Evolutionary conservation across 2,113 vertebrate species (phyloP).

Genomic region (Calypte anna): DNA sequence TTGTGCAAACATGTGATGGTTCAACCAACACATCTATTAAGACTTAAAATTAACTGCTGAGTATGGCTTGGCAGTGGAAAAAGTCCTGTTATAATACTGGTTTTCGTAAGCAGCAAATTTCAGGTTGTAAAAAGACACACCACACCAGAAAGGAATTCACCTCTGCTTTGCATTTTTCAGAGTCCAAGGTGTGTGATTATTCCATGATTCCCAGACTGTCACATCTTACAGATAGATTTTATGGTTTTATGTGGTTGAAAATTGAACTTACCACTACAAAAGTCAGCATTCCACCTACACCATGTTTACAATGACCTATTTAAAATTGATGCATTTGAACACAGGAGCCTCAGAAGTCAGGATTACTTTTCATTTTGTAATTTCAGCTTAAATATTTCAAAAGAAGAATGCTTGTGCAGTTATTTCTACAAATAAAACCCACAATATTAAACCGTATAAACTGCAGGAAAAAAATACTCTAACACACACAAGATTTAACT

Average conservation of each 20-base stretch:
- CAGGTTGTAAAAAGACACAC: background rate
- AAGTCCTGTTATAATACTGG: background rate
- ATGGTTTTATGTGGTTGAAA: background rate
- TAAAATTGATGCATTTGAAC: constrained; percentile 28
- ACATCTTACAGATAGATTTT: constrained; percentile 36
- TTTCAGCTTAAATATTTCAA: background rate
- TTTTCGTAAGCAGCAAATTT: constrained; percentile 41
- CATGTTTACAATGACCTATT: constrained; percentile 12
- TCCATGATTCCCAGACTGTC: background rate
- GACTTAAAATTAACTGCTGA: constrained; percentile 25
- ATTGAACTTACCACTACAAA: constrained; percentile 11
- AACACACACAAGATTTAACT: background rate
- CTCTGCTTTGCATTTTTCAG: constrained; percentile 5
- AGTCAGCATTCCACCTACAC: constrained; percentile 47
- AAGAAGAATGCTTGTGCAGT: background rate
- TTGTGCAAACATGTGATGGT: background rate
- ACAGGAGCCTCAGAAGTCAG: background rate
- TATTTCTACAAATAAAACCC: background rate
- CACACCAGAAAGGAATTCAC: background rate
- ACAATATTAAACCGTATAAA: background rate
- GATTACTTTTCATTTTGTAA: background rate
- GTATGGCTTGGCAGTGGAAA: background rate
- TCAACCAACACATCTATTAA: background rate
- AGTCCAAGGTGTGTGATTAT: constrained; percentile 11
- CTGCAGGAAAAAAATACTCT: background rate